Percentiles rank a stretch among this genome's conserved stretches.
These are phyloP conservation scores for Tetrapedia diversipes DNA, from an alignment of 2,888 invertebrate species.

Conservation along the genomic window DNA sequence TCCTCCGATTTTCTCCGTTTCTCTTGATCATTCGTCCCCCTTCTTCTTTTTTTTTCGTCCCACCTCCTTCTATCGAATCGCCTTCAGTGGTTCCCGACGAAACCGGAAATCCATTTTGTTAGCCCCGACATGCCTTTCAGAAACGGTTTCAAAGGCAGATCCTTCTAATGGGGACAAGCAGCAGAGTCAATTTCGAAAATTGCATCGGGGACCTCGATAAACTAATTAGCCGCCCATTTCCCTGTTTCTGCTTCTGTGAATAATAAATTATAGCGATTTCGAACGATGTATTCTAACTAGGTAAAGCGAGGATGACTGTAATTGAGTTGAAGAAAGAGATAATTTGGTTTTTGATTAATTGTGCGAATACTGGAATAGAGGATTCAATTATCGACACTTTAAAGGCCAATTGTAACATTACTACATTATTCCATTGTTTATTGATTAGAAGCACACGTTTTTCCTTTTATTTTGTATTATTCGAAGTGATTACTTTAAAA, in stretches of 20 bases:
- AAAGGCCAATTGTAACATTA: too few relatives aligned
- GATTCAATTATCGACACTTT: too few relatives aligned
- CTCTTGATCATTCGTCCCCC: not conserved
- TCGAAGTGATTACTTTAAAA: too few relatives aligned
- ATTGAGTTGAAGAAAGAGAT: too few relatives aligned
- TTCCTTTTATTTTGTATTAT: too few relatives aligned
- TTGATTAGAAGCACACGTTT: too few relatives aligned
- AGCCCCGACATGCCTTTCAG: not conserved
- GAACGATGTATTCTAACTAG: too few relatives aligned
- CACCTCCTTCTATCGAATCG: not conserved
- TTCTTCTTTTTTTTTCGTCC: not conserved
- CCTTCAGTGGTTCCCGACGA: not conserved
- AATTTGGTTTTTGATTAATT: too few relatives aligned
- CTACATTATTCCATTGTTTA: too few relatives aligned
- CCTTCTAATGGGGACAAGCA: not conserved
- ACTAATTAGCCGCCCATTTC: not conserved
- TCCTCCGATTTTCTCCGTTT: not conserved
- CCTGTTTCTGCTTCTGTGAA: not conserved
- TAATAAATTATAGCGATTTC: not conserved
- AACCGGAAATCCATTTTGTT: conserved; percentile 24
- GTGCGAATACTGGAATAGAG: too few relatives aligned
- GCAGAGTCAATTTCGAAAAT: conserved; percentile 1
- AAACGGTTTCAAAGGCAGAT: conserved; percentile 2
- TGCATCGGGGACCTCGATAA: conserved; percentile 3
- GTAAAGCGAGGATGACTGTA: too few relatives aligned